Evolutionary conservation across 92 coral and sea anemone genomes (phyloP), one percentile per base, ranked within the genome.

Genomic region (Zoanthus sociatus): DNA sequence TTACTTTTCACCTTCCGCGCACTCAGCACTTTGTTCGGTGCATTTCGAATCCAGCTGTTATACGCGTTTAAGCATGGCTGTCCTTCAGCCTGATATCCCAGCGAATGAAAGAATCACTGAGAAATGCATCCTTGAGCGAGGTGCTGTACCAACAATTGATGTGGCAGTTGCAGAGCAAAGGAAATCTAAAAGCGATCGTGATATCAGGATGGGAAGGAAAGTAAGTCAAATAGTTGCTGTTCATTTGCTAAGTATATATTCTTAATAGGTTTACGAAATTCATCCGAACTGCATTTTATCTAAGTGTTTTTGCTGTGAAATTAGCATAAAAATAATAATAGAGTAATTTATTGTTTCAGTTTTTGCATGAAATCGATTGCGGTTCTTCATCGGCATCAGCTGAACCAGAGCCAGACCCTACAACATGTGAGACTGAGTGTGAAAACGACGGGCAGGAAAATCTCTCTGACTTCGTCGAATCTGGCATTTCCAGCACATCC

Each of bases 401-500:
- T 17, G 71, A 64, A 37, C 32, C 71, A 64, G 69, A 61, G 18
- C 69, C 69, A 6, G 20, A 64, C 3, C 31, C 21, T 26, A 17
- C 31, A 17, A 31, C 7, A 8, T 6, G 71, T 8, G 71, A n/a
- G 12, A 4, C 71, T 10, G 32, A 66, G 71, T 4, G 71, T 66
- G 31, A n/a, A 10, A 66, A 66, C 37, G 71, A 66, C 32, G 32
- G 71, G 21, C 71, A 66, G 71, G 33, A 66, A n/a, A 66, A 66
- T n/a, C 71, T 66, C 71, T 66, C 31, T 31, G 32, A 20, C 71
- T 31, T 66, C 17, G 16, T 10, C 17, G 64, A 12, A 9, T 56
- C 64, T 56, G 64, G 64, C 71, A 10, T 20, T 66, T n/a, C 31
- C 71, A 66, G 71, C 71, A 66, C 71, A 66, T 66, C 71, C 21